Percentiles rank a stretch among this genome's conserved stretches.
Conservation (phyloP, 1,140 invertebrate genomes). For the Sminthurinus signatus region DNA sequence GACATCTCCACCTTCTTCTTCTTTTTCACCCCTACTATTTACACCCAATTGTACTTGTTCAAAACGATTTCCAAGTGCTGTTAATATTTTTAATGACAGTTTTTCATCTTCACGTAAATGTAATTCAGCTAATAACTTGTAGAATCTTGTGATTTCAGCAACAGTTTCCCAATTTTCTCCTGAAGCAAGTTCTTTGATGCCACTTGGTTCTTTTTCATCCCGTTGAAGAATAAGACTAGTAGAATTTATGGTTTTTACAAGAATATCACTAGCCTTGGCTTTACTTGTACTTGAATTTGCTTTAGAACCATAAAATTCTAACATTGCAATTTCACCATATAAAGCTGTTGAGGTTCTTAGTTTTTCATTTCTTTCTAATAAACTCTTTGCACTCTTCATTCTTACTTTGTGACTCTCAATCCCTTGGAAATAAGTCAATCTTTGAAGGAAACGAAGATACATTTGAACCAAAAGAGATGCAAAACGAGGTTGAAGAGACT, state of each 20-base stretch:
- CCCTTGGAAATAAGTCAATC: background rate
- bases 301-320: conserved; percentile 35
- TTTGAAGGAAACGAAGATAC: conserved; percentile 32
- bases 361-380: conserved; percentile 36
- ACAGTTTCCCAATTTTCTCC: conserved; percentile 23
- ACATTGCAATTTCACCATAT: conserved; percentile 35
- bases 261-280: conserved; percentile 24
- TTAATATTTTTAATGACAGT: conserved; percentile 17
- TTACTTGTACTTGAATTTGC: too few species aligned
- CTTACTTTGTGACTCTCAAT: conserved; percentile 18
- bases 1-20: background rate
- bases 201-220: background rate
- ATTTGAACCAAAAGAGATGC: conserved; percentile 26
- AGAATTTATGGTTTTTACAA: conserved; percentile 33
- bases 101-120: conserved; percentile 17
- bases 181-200: background rate
- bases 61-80: conserved; percentile 33
- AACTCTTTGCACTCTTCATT: conserved; percentile 26
- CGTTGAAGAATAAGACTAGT: background rate
- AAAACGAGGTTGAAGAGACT: conserved; percentile 25
- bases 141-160: conserved; percentile 24
- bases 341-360: conserved; percentile 21
- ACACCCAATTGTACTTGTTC: conserved; percentile 1
- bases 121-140: conserved; percentile 31
- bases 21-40: background rate